phyloP scores from a whole-genome alignment of 2,113 vertebrate genomes.

The Vulpes vulpes region DNA sequence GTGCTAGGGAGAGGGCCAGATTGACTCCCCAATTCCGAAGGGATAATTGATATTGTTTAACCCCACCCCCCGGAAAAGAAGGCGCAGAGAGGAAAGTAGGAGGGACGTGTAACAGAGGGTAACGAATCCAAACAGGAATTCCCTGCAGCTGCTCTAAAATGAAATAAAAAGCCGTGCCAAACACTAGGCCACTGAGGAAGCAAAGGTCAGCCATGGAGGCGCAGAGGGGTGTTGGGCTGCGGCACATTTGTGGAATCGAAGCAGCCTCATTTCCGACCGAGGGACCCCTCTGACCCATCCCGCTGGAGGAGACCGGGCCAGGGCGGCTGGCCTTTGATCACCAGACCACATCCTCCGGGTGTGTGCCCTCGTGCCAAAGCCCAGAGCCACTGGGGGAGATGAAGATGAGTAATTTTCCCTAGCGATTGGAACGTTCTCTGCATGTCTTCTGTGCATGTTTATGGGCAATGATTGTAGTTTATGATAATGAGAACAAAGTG shows the following conservation, averaged over 20 bases:
- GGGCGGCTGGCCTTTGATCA: constrained; percentile 49
- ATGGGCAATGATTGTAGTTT: neutral
- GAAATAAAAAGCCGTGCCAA: neutral
- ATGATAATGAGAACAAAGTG: neutral
- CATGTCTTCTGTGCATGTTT: constrained; percentile 43
- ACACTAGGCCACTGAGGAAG: neutral
- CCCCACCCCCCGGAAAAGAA: neutral
- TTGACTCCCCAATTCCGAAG: neutral
- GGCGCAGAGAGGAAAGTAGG: neutral
- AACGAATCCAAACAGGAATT: neutral
- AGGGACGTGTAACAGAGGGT: neutral
- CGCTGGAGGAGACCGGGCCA: neutral
- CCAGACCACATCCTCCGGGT: neutral
- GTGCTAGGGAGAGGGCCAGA: neutral
- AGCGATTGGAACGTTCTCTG: constrained; percentile 36
- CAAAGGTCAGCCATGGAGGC: neutral
- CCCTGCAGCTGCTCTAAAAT: neutral
- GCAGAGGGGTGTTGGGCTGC: neutral
- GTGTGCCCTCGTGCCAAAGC: neutral
- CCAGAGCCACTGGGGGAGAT: constrained; percentile 5
- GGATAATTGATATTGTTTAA: constrained; percentile 10
- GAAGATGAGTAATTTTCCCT: neutral
- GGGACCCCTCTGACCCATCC: constrained; percentile 49
- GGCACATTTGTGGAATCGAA: neutral
- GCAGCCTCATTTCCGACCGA: neutral